Evolutionary conservation across 2,113 vertebrate species (phyloP).

Genomic region (Erythrolamprus reginae): DNA sequence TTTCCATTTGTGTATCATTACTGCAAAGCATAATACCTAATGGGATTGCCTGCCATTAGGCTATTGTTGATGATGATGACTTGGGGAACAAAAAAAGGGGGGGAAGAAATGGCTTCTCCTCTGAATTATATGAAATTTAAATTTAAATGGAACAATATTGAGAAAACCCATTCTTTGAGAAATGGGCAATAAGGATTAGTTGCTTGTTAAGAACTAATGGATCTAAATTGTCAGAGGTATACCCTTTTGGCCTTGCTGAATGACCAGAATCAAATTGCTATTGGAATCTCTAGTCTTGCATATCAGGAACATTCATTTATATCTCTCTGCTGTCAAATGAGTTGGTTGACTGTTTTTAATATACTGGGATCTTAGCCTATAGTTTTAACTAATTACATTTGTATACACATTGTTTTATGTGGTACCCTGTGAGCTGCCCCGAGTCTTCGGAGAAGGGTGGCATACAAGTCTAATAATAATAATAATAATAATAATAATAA

Average conservation of each 20-base stretch:
- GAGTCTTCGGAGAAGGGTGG: too few species aligned
- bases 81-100: slow-evolving; percentile 8
- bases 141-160: slow-evolving; percentile 12
- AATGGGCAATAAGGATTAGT: neutral
- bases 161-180: slow-evolving; percentile 1
- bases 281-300: neutral
- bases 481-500: too few species aligned
- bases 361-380: too few species aligned
- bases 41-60: neutral
- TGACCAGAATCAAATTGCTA: neutral
- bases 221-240: neutral
- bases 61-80: slow-evolving; percentile 6
- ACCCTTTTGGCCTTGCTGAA: neutral
- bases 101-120: neutral
- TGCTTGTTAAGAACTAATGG: slow-evolving; percentile 16
- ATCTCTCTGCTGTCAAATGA: too few species aligned
- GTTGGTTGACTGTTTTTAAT: too few species aligned
- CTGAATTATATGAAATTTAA: neutral
- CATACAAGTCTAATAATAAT: too few species aligned
- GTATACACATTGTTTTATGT: too few species aligned
- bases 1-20: neutral
- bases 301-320: neutral
- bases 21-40: neutral
- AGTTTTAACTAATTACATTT: too few species aligned
- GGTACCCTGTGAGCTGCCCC: too few species aligned